These are phyloP conservation scores for Saimiri boliviensis DNA, from an alignment of 2,113 vertebrate genomes.

Conservation along the genomic window DNA sequence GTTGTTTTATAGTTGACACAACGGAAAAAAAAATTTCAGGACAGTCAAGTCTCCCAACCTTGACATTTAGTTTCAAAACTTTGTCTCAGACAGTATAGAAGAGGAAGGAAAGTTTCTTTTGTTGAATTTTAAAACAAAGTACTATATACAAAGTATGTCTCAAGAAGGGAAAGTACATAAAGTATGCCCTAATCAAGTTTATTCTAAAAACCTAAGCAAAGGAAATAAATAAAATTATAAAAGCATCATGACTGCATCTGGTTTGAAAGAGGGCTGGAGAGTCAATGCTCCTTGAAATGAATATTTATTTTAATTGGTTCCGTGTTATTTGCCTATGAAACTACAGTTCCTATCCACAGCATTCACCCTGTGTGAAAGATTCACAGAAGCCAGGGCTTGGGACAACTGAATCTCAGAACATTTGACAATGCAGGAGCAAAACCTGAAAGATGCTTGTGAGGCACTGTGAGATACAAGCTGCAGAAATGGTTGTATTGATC, in stretches of 20 bases:
- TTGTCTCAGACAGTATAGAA: background rate
- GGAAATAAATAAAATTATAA: background rate
- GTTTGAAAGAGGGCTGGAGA: background rate
- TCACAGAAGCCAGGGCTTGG: background rate
- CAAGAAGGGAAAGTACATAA: background rate
- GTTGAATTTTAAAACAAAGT: constrained; percentile 30
- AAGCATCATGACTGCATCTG: background rate
- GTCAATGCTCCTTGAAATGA: constrained; percentile 8
- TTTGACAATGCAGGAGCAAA: background rate
- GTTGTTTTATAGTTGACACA: background rate
- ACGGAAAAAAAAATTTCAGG: background rate
- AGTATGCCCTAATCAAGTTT: background rate
- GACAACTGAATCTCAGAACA: background rate
- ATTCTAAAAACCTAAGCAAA: constrained; percentile 23
- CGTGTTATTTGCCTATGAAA: background rate
- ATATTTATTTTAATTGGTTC: constrained; percentile 2
- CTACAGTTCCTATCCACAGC: background rate
- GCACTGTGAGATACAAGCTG: background rate
- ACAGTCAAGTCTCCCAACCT: background rate
- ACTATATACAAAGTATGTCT: background rate
- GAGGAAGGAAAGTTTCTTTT: constrained; percentile 9
- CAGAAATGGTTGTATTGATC: background rate
- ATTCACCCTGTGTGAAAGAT: background rate
- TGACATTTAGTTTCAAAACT: background rate
- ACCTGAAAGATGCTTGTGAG: background rate